Evolutionary conservation across 2,888 invertebrate species (phyloP), one percentile per base, ranked within the genome.

Genomic region (Therioaphis trifolii): DNA sequence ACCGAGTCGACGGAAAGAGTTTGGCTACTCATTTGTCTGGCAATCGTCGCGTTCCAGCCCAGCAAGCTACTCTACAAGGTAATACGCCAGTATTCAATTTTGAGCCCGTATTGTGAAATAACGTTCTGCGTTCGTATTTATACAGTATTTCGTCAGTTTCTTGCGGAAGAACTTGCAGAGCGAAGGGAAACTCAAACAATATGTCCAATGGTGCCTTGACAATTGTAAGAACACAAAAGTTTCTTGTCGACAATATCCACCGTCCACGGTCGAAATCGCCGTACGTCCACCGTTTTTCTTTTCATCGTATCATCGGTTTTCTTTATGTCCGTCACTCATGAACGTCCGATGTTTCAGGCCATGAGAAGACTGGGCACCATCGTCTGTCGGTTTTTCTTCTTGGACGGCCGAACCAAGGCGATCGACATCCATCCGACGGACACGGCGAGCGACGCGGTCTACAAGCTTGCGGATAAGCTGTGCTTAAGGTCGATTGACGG

Each of bases 391-490:
- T 96, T 98, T 90, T 96, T 96, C 91, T 97, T 98, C 90, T 91
- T 98, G 88, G 97, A 98, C 89, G 96, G 97, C 0, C 92, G 97
- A 82, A 97, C 97, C 0, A 98, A 97, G 89, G 97, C 97, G 0
- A 95, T 98, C 85, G 96, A 97, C 89, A 95, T 98, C 35, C 96
- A 97, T 90, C 96, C 97, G 0, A 96, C 96, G 0, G 97, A 98
- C 88, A 97, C 97, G 3, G 96, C 96, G 0, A 93, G 94, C 29
- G 97, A 97, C 87, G 96, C 97, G 0, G 94, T 97, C 4, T 92
- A 93, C 3, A 94, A 96, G 86, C 90, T 98, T 43, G 96, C 97
- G 0, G 96, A 96, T 88, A 95, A 97, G 88, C 91, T 96, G 76
- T 95, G 95, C 40, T 91, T 98, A 29, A 91, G 93, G 69, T 93